phyloP scores from a whole-genome alignment of 2,113 vertebrate genomes.

The Archilochus colubris region DNA sequence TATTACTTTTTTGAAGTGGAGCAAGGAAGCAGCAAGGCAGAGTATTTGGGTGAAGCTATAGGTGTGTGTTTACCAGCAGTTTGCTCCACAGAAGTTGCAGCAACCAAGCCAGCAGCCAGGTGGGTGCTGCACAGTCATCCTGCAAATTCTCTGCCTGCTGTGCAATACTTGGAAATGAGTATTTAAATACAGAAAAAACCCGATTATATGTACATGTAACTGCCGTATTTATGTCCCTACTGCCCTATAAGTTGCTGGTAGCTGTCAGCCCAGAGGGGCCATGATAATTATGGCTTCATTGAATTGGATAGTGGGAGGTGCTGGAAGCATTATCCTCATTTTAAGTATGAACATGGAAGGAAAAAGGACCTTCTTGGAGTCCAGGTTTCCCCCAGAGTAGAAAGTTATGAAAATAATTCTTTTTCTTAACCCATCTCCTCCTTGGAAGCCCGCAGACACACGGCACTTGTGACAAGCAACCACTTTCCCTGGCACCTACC shows the following conservation, averaged over 20 bases:
- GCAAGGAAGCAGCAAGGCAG: background rate
- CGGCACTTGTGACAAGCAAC: accelerated
- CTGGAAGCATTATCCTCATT: background rate
- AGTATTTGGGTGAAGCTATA: background rate
- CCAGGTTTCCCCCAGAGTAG: background rate
- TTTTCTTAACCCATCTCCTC: background rate
- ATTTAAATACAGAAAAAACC: slow-evolving; percentile 40
- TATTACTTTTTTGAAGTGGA: background rate
- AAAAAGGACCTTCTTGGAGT: background rate
- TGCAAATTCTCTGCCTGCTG: background rate
- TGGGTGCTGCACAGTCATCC: background rate
- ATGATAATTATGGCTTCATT: background rate
- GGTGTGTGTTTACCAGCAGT: accelerated
- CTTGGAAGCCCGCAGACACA: background rate
- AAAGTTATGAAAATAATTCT: background rate
- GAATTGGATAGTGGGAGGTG: background rate
- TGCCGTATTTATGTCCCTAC: slow-evolving; percentile 29
- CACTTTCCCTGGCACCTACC: accelerated
- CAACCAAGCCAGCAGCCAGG: background rate
- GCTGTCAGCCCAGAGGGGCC: slow-evolving; percentile 24
- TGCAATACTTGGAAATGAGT: slow-evolving; percentile 34
- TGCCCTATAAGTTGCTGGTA: slow-evolving; percentile 2
- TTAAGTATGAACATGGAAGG: background rate
- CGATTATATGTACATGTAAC: background rate
- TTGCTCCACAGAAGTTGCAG: background rate